phyloP scores from a whole-genome alignment of 2,113 vertebrate genomes.

The Erythrolamprus reginae region DNA sequence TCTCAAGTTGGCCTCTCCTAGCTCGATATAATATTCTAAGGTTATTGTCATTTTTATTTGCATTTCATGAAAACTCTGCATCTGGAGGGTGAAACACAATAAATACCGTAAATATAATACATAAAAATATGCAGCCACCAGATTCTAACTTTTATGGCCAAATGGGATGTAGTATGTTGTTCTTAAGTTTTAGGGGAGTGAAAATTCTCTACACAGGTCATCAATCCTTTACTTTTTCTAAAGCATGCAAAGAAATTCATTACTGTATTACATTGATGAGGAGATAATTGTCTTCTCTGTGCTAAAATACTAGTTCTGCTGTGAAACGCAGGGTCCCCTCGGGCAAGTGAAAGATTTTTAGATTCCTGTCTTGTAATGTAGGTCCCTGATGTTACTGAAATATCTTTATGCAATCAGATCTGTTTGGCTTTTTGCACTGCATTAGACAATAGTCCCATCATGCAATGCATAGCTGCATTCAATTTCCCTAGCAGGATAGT shows the following conservation, averaged over 20 bases:
- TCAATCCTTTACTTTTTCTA: not conserved
- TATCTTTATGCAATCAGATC: slow-evolving; percentile 32
- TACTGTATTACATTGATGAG: not conserved
- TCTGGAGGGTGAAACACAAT: not conserved
- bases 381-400: slow-evolving; percentile 45
- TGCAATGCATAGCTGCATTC: slow-evolving; percentile 13
- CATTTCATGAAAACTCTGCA: not conserved
- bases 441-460: slow-evolving; percentile 11
- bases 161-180: not conserved
- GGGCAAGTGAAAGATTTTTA: slow-evolving; percentile 28
- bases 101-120: not conserved
- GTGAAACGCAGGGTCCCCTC: not conserved
- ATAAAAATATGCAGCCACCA: not conserved
- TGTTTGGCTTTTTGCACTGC: slow-evolving; percentile 16
- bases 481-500: slow-evolving; percentile 18
- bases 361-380: slow-evolving; percentile 29
- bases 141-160: not conserved
- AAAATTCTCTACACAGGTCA: not conserved
- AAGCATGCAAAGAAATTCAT: not conserved
- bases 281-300: not conserved
- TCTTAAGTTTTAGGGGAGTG: not conserved
- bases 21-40: no score
- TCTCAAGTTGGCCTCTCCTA: no score
- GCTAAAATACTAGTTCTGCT: not conserved
- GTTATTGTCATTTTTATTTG: not conserved